These are phyloP conservation scores for Yponomeuta cagnagella DNA, from an alignment of 2,888 invertebrate species.

Conservation along the genomic window DNA sequence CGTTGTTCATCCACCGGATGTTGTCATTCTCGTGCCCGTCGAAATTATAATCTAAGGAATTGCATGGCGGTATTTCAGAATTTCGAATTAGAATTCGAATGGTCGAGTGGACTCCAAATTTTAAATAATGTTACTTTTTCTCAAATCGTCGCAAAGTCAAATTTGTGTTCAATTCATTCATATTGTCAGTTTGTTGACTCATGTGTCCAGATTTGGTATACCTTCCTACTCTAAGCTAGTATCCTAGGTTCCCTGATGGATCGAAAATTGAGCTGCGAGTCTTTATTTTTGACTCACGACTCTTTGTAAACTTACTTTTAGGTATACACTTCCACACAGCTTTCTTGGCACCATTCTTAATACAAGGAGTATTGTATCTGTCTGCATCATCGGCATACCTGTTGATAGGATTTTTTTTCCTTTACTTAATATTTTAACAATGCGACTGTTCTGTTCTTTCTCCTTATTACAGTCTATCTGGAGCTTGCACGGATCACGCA, in stretches of 20 bases:
- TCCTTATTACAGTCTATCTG: background rate
- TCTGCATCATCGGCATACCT: conserved; percentile 58
- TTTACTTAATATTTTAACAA: too few relatives aligned
- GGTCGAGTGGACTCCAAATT: too few relatives aligned
- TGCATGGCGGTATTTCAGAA: background rate
- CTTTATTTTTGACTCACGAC: too few relatives aligned
- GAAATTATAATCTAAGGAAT: conserved; percentile 51
- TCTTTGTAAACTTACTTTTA: conserved; percentile 44
- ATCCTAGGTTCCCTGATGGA: too few relatives aligned
- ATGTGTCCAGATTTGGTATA: too few relatives aligned
- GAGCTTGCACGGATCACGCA: background rate
- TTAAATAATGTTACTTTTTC: too few relatives aligned
- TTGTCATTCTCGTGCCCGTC: conserved; percentile 64
- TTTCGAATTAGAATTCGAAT: too few relatives aligned
- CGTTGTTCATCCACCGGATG: conserved; percentile 66
- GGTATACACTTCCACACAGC: conserved; percentile 66
- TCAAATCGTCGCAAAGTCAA: too few relatives aligned
- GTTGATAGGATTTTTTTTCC: conserved; percentile 16
- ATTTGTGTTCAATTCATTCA: background rate
- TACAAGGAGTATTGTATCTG: conserved; percentile 51
- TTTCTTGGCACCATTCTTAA: conserved; percentile 62
- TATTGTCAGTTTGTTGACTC: background rate
- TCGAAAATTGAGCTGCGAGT: too few relatives aligned
- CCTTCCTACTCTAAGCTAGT: too few relatives aligned
- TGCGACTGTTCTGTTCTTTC: background rate